Conservation (phyloP, 2,113 vertebrate species). For the Silurus asotus region DNA sequence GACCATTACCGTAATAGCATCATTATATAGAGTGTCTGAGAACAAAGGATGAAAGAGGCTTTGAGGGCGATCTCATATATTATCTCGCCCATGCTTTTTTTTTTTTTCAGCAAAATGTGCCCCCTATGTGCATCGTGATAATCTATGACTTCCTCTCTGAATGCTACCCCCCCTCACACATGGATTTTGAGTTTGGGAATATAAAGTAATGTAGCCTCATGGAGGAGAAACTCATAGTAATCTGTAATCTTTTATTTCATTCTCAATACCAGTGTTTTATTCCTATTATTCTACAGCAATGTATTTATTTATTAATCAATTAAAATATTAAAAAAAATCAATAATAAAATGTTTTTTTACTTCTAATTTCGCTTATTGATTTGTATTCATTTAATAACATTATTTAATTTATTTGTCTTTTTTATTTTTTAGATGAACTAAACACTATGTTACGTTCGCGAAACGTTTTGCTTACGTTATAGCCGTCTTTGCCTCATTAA, state of each 20-base stretch:
- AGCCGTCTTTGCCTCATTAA: neutral
- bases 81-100: conserved; percentile 26
- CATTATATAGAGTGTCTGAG: conserved; percentile 45
- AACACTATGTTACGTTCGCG: neutral
- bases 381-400: no score
- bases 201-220: neutral
- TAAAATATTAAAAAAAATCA: no score
- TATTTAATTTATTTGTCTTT: no score
- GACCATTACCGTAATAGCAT: conserved; percentile 41
- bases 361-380: no score
- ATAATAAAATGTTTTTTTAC: no score
- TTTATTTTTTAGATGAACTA: no score
- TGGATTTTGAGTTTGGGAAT: neutral
- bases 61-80: conserved; percentile 40
- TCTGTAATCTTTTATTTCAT: neutral
- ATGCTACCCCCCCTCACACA: neutral
- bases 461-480: neutral
- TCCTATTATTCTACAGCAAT: neutral
- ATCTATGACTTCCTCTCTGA: conserved; percentile 13
- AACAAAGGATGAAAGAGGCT: conserved; percentile 46
- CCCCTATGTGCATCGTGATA: conserved; percentile 25
- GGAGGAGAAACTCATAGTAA: neutral
- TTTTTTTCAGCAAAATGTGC: neutral
- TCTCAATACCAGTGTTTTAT: neutral
- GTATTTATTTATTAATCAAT: neutral